Evolutionary conservation across 2,888 invertebrate genomes (phyloP).

Genomic region (Ypsolopha sequella): DNA sequence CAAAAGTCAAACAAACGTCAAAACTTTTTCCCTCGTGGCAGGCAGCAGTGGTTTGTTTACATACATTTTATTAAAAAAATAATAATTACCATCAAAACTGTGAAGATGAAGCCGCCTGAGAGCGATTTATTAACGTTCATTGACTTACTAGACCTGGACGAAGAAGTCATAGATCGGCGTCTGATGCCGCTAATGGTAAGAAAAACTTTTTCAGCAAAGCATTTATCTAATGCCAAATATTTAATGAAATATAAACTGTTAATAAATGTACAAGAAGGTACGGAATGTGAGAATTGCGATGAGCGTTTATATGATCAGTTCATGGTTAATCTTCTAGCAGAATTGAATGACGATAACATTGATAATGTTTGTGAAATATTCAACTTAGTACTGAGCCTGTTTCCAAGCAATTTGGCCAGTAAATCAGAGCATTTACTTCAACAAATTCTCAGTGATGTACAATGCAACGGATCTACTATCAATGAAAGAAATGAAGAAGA

Average conservation of each 20-base stretch:
- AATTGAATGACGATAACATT: slow-evolving; percentile 26
- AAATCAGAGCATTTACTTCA: slow-evolving; percentile 58
- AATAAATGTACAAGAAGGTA: slow-evolving; percentile 42
- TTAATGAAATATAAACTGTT: slow-evolving; percentile 53
- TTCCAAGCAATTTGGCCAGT: slow-evolving; percentile 27
- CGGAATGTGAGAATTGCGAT: slow-evolving; percentile 44
- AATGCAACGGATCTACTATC: slow-evolving; percentile 15
- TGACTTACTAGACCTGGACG: slow-evolving; percentile 54
- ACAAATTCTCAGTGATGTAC: slow-evolving; percentile 38
- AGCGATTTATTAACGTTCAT: slow-evolving; percentile 37
- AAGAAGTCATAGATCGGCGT: slow-evolving; percentile 43
- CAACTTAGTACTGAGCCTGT: slow-evolving; percentile 32
- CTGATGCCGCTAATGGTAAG: slow-evolving; percentile 39
- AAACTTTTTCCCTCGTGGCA: no score
- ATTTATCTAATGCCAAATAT: slow-evolving; percentile 34
- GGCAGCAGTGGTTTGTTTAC: no score
- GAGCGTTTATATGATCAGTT: slow-evolving; percentile 31
- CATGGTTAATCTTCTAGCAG: slow-evolving; percentile 31
- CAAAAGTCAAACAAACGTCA: no score
- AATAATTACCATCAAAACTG: no score
- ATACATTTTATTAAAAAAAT: no score
- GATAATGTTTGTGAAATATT: slow-evolving; percentile 39
- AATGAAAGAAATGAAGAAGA: slow-evolving; percentile 10
- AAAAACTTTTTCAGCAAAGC: slow-evolving; percentile 26
- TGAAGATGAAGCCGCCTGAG: no score